Conservation (phyloP, 2,113 vertebrate species). For the Callospermophilus lateralis region DNA sequence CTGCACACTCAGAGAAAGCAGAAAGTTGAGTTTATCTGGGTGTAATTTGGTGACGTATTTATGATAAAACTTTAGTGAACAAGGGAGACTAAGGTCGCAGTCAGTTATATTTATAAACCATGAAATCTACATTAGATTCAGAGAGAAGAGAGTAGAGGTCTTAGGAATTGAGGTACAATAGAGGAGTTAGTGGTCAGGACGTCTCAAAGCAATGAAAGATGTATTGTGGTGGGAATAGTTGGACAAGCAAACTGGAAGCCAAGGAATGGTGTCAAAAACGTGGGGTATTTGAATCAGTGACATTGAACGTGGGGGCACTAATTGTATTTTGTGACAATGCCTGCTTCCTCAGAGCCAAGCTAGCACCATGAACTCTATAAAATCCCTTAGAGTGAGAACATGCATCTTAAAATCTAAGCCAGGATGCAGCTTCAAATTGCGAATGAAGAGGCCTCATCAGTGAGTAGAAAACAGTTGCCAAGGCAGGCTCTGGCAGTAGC, state of each 20-base stretch:
- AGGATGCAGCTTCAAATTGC: not conserved
- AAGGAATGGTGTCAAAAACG: not conserved
- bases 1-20: not conserved
- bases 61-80: not conserved
- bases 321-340: not conserved
- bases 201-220: not conserved
- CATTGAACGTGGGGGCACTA: not conserved
- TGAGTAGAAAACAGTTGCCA: not conserved
- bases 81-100: not conserved
- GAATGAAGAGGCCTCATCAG: not conserved
- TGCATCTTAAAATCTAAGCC: slow-evolving; percentile 38
- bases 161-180: not conserved
- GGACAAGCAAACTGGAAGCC: fast-evolving
- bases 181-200: not conserved
- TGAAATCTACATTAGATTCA: not conserved
- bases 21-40: not conserved
- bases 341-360: not conserved
- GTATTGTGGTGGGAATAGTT: too few species aligned
- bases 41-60: not conserved
- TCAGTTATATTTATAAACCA: not conserved
- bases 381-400: not conserved
- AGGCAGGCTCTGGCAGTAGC: not conserved
- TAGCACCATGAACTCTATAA: not conserved
- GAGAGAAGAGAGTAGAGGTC: too few species aligned
- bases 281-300: not conserved